Percentiles rank a stretch among this genome's conserved stretches.
These are phyloP conservation scores for Daboia siamensis DNA, from an alignment of 2,113 vertebrate species.

Conservation along the genomic window DNA sequence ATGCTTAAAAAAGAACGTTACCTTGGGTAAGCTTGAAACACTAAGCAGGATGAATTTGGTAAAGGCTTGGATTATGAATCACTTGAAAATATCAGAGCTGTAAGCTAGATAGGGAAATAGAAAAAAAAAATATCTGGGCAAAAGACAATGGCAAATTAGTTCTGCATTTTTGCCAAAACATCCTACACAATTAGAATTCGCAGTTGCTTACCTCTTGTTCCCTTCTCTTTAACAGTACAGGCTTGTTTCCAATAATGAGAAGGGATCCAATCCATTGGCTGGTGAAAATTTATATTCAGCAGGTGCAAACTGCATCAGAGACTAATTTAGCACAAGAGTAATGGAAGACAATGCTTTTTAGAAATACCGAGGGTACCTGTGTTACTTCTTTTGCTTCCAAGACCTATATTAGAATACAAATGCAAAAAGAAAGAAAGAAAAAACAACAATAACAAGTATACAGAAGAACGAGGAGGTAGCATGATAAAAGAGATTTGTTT, in stretches of 20 bases:
- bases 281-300: background rate
- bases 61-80: background rate
- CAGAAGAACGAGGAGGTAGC: background rate
- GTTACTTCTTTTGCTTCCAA: background rate
- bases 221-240: background rate
- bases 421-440: background rate
- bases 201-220: background rate
- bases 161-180: background rate
- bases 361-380: background rate
- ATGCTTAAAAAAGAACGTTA: background rate
- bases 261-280: background rate
- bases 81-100: background rate
- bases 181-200: background rate
- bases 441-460: background rate
- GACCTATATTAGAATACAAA: background rate
- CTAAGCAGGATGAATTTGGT: background rate
- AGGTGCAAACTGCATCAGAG: background rate
- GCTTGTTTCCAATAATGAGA: background rate
- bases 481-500: background rate
- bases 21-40: background rate
- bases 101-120: background rate
- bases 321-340: background rate
- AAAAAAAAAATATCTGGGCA: background rate
- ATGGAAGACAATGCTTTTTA: background rate
- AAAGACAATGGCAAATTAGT: background rate